Evolutionary conservation across 2,797 vertebrate genomes (phyloP).

Genomic region (Hydrolagus colliei): DNA sequence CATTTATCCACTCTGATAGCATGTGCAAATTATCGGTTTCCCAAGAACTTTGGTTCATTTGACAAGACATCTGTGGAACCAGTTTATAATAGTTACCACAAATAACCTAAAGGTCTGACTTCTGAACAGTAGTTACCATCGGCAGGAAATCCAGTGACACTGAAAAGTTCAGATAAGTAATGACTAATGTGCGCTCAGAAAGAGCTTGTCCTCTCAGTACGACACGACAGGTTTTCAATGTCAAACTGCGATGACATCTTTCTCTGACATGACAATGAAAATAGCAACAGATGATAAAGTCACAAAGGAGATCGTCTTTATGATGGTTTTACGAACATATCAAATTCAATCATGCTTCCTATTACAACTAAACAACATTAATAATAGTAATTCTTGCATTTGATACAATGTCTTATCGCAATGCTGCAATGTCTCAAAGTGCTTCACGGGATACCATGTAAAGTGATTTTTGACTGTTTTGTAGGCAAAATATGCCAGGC

Average conservation of each 20-base stretch:
- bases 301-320: no score
- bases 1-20: not conserved
- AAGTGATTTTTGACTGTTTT: no score
- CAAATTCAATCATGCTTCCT: no score
- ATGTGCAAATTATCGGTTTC: constrained; percentile 34
- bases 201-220: constrained; percentile 8
- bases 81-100: constrained; percentile 34
- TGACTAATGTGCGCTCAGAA: constrained; percentile 27
- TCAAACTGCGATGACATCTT: not conserved
- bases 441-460: no score
- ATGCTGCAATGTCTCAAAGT: no score
- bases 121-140: not conserved
- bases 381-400: no score
- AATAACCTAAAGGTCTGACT: constrained; percentile 32
- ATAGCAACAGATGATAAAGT: no score
- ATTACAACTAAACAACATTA: no score
- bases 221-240: not conserved
- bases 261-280: no score
- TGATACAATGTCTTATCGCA: no score
- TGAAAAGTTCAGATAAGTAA: constrained; percentile 37
- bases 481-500: no score
- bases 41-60: constrained; percentile 32
- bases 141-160: constrained; percentile 33
- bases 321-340: no score
- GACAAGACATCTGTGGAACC: constrained; percentile 30